Evolutionary conservation across 2,797 vertebrate species (phyloP).

Genomic region (Antennarius maculatus): DNA sequence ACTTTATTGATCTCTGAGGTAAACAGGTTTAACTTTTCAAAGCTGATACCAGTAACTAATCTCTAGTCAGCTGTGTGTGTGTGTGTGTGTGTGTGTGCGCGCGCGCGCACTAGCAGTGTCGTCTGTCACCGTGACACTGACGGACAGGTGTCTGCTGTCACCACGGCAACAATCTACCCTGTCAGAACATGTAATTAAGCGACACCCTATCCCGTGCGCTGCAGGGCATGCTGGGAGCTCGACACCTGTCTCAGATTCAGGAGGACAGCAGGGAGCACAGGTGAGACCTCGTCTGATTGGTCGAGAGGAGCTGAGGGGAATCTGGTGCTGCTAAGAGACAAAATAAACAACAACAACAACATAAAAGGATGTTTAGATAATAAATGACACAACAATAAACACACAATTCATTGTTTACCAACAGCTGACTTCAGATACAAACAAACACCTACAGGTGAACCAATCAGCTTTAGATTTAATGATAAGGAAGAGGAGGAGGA

Average conservation of each 20-base stretch:
- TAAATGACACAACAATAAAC: no score
- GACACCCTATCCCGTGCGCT: constrained; percentile 53
- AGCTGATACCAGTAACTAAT: constrained; percentile 56
- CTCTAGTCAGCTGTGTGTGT: constrained; percentile 49
- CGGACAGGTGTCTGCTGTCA: constrained; percentile 53
- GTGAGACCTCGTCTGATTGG: constrained; percentile 26
- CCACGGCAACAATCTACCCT: constrained; percentile 43
- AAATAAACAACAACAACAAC: no score
- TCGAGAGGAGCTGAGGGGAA: neutral
- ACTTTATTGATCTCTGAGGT: neutral
- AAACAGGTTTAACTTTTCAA: constrained; percentile 35
- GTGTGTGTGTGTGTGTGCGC: constrained; percentile 14
- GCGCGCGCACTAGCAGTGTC: constrained; percentile 38
- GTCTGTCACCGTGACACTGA: constrained; percentile 46
- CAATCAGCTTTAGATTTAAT: no score
- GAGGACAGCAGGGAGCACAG: constrained; percentile 66
- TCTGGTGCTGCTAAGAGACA: neutral
- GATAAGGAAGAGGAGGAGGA: no score
- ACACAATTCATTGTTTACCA: no score
- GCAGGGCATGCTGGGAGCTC: constrained; percentile 47
- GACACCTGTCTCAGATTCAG: constrained; percentile 56
- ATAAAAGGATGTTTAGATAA: no score
- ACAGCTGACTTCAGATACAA: no score
- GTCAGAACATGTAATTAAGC: constrained; percentile 65
- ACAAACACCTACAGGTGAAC: no score